phyloP scores from a whole-genome alignment of 2,113 vertebrate species.

The Phocoena sinus region DNA sequence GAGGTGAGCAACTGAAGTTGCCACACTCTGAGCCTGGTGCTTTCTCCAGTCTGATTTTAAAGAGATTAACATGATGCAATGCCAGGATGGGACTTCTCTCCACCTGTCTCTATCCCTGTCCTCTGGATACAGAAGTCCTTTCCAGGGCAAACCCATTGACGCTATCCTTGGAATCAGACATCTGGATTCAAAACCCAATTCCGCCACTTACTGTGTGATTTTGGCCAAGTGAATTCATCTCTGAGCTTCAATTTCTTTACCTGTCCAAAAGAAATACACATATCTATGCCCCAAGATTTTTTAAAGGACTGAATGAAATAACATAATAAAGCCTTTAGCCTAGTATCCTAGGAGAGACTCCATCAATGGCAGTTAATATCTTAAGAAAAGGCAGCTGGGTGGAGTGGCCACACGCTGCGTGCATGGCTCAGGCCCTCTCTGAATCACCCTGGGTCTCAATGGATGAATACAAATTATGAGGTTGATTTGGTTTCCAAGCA shows the following conservation, averaged over 20 bases:
- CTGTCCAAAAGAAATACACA: background rate
- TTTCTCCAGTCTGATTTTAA: background rate
- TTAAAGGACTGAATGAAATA: constrained; percentile 9
- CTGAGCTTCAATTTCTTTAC: background rate
- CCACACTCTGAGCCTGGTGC: background rate
- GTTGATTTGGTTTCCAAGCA: background rate
- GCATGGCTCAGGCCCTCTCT: background rate
- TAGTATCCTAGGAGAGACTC: background rate
- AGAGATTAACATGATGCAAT: background rate
- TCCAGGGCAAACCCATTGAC: background rate
- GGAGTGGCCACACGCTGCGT: background rate
- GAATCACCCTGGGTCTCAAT: background rate
- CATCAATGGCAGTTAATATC: background rate
- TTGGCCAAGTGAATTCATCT: background rate
- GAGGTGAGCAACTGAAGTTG: constrained; percentile 5
- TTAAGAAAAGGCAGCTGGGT: background rate
- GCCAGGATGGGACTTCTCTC: background rate
- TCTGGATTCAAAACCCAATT: background rate
- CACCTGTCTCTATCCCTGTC: background rate
- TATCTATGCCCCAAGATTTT: background rate
- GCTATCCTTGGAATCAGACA: background rate
- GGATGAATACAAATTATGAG: background rate
- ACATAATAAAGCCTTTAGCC: background rate
- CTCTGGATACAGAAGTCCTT: background rate
- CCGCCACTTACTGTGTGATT: background rate